Percentiles rank a stretch among this genome's conserved stretches.
Evolutionary conservation across 2,888 invertebrate genomes (phyloP).

Genomic region (Drosophila gaucha): DNA sequence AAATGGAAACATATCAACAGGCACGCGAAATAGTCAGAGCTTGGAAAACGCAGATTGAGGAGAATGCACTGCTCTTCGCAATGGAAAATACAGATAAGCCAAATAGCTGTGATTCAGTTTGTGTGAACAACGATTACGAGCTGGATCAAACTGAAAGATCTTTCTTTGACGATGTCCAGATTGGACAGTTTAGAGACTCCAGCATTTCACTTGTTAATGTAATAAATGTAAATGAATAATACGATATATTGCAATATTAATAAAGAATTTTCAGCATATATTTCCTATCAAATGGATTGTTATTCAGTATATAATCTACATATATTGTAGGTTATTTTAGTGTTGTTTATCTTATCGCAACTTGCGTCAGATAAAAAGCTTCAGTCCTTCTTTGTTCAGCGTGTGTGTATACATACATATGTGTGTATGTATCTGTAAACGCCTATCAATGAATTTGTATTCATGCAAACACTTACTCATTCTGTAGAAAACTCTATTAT

Average conservation of each 20-base stretch:
- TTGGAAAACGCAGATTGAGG: constrained; percentile 9
- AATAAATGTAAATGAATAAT: too few species aligned
- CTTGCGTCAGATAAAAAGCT: constrained; percentile 10
- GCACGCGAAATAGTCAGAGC: constrained; percentile 17
- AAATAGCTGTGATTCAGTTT: neutral
- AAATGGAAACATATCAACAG: constrained; percentile 29
- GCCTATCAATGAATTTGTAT: constrained; percentile 11
- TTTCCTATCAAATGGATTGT: neutral
- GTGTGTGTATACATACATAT: neutral
- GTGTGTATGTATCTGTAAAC: neutral
- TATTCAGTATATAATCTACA: neutral
- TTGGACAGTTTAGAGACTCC: neutral
- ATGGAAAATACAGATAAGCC: neutral
- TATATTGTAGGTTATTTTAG: neutral
- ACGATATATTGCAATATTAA: neutral
- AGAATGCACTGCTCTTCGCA: neutral
- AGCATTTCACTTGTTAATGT: too few species aligned
- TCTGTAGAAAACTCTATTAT: constrained; percentile 3
- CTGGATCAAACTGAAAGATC: constrained; percentile 14
- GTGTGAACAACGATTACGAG: constrained; percentile 19
- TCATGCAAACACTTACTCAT: neutral
- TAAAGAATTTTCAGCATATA: constrained; percentile 1
- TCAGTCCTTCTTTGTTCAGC: neutral
- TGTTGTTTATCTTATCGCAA: constrained; percentile 40
- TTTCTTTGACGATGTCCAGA: neutral